Base-by-base conservation (phyloP, 2,888 invertebrate genomes). In the Acronicta aceris region DNA sequence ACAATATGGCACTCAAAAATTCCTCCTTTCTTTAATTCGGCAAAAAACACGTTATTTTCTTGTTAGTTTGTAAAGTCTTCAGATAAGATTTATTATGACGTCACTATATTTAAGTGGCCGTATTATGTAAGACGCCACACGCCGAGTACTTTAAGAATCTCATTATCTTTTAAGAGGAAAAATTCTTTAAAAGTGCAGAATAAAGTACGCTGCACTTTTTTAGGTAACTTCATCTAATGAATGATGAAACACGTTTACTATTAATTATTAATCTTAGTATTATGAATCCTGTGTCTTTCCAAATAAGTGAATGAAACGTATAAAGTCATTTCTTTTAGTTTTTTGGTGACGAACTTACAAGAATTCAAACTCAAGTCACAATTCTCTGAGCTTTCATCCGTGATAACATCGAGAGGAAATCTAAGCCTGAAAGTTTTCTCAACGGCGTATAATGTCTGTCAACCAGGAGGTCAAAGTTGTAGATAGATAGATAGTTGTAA, bases 71-170 rank as follows among this genome's bases (percentile, higher is more conserved):
- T 33, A 33, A 33, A 33, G 12, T 17, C 7, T 38, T 21, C 2
- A 36, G 41, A 41, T 42, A 25, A 66, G 49, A 27, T 47, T 30
- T 53, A 49, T 46, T 46, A 57, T 49, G 48, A 52, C 38, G n/a
- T 36, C 68, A 52, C 41, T 66, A 59, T 17, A 40, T 42, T 65
- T 43, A 67, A 57, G 57, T 52, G 45, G 41, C 50, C 42, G 49
- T 42, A 54, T 57, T 63, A 69, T 42, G 42, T 40, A 38, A 50
- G 17, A 67, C 33, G 25, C 61, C 55, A 56, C 53, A 54, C 30
- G 57, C 40, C 33, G 12, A 40, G 54, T 40, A 63, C 36, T 58
- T 48, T 53, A 58, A 58, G 54, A 69, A 68, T 69, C 58, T 63
- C 51, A 63, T 69, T 54, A 69, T 51, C 47, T 57, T 54, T 48